Base-by-base conservation (phyloP, 1,140 invertebrate species). In the Danaus plexippus region DNA sequence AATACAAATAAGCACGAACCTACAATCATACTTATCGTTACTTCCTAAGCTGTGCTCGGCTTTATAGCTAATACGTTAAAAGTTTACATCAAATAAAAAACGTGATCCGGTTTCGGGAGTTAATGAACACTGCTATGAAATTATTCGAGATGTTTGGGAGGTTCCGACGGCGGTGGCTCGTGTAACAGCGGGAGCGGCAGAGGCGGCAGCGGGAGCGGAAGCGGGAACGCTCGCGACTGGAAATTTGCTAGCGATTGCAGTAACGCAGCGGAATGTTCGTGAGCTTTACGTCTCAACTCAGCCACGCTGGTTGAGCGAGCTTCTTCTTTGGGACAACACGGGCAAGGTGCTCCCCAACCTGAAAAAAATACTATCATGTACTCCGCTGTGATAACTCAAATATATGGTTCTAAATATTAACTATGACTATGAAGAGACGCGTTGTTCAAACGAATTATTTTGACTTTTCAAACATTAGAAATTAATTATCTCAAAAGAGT, bases 231-330 rank as follows among this genome's bases (percentile, higher is more conserved):
- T 4, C 89, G 55, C 55, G 88, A 70, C 78, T 90, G 67, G 88
- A 90, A 75, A 85, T 89, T 70, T 75, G 91, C 93, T 18, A 94
- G 83, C 12, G 91, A 92, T 70, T 94, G 93, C 50, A 95, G 80
- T 9, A 95, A 87, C 0, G 95, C 95, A 0, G 95, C 95, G 1
- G 94, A 95, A 79, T 97, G 95, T 74, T 97, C 96, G 77, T 96
- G 94, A 0, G 95, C 95, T 79, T 97, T 97, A 18, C 95, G 89
- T 10, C 95, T 88, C 9, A 97, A 86, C 71, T 97, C 95, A 0
- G 95, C 95, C 11, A 97, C 93, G 77, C 94, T 95, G 57, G 92
- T 92, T n/a, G 91, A 93, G 54, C 94, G 87, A 0, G 88, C 84
- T 58, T 89, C 87, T 51, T 87, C 80, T 62, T 93, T 90, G 8